Base-by-base conservation (phyloP, 2,888 invertebrate species). In the Lysandra coridon region DNA sequence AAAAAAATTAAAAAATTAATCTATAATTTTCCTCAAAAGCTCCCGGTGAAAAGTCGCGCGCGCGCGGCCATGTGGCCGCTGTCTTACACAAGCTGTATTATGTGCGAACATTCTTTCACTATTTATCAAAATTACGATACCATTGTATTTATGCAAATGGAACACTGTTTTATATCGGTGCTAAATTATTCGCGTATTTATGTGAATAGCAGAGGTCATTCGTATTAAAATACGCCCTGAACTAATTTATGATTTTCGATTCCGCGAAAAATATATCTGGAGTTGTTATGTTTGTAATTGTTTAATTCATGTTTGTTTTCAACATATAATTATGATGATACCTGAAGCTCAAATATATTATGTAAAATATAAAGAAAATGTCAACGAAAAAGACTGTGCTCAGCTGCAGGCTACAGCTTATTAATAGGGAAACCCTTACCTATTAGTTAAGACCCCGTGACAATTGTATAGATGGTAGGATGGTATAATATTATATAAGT, bases 121-220 rank as follows among this genome's bases (percentile, higher is more conserved):
- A 83, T 84, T 83, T 83, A 84, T 84, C 83, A 84, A 83, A 84
- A 84, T 84, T 83, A 83, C 83, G 80, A 83, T 83, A 83, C 81
- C 80, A 81, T 83, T 83, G 81, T 84, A 83, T 83, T 83, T 84
- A 82, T 82, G 81, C 82, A 83, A 82, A 82, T 81, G 81, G 81
- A 80, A 81, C 81, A 81, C 82, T 83, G 83, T 81, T 83, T 83
- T 82, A 82, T 83, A 82, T 83, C 81, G 80, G 78, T 79, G 80
- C 80, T 82, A 82, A 83, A 83, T 82, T 81, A 79, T 80, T 80
- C 80, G 81, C 81, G 80, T 81, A 79, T 80, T 81, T 80, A 80
- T 73, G 81, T 79, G 80, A 78, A 80, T 79, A 79, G 76, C 76
- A 76, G 80, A 79, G 80, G 78, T 79, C 80, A 60, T 69, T 80